These are phyloP conservation scores for Hedychridium roseum DNA, from an alignment of 2,888 invertebrate species.

Conservation along the genomic window DNA sequence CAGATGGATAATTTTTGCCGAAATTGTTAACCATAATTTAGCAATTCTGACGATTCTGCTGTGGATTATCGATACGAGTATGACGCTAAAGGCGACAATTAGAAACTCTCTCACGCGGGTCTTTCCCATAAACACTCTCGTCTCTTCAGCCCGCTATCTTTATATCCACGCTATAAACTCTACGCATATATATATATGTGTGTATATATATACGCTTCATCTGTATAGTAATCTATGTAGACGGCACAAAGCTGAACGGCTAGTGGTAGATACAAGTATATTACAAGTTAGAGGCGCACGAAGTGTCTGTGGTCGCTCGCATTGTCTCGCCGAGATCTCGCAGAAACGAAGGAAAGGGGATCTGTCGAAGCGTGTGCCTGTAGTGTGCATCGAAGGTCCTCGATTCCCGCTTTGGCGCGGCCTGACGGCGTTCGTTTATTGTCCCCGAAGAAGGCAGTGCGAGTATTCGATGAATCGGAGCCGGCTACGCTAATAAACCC, in stretches of 20 bases:
- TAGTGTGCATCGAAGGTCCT: neutral
- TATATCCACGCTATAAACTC: constrained; percentile 16
- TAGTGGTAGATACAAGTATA: constrained; percentile 58
- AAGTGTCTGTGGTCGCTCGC: constrained; percentile 24
- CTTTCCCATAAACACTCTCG: too few species aligned
- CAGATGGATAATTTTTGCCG: too few species aligned
- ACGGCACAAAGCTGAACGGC: constrained; percentile 62
- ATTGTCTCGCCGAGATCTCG: constrained; percentile 16
- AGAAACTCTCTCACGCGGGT: constrained; percentile 22
- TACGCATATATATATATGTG: constrained; percentile 36
- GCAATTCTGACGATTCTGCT: too few species aligned
- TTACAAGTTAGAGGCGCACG: constrained; percentile 53
- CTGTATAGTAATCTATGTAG: constrained; percentile 47
- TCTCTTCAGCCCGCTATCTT: neutral
- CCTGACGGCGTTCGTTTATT: constrained; percentile 26
- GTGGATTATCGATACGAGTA: constrained; percentile 22
- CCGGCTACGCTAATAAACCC: constrained; percentile 5
- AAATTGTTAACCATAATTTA: too few species aligned
- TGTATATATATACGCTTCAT: constrained; percentile 30
- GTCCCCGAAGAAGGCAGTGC: constrained; percentile 31
- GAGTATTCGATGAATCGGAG: constrained; percentile 2
- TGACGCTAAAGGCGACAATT: constrained; percentile 24
- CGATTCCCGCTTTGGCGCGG: neutral
- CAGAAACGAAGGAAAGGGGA: neutral
- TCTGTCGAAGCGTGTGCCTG: neutral